phyloP scores from a whole-genome alignment of 2,888 invertebrate species.

The Leptopilina myrica region DNA sequence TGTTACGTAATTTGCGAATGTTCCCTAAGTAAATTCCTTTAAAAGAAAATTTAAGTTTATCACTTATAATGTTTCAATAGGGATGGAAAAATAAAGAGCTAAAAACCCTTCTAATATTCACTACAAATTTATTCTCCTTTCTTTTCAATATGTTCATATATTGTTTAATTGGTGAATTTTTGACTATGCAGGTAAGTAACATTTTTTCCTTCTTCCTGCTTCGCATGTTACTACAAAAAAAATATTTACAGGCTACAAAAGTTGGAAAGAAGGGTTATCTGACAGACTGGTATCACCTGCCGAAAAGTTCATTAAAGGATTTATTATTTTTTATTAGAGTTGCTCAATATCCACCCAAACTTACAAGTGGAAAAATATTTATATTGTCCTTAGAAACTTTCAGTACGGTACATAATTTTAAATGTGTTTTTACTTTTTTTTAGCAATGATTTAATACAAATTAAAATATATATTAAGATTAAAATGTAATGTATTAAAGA shows the following conservation, averaged over 20 bases:
- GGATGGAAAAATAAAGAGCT: background rate
- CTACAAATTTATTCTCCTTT: too few species aligned
- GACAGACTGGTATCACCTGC: slow-evolving; percentile 64
- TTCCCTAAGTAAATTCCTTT: too few species aligned
- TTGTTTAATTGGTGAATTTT: slow-evolving; percentile 29
- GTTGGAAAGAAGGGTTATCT: slow-evolving; percentile 60
- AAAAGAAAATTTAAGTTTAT: background rate
- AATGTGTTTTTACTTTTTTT: too few species aligned
- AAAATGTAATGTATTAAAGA: too few species aligned
- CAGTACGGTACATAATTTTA: background rate
- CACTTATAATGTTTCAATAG: background rate
- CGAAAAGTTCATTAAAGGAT: slow-evolving; percentile 57
- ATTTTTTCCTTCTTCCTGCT: too few species aligned
- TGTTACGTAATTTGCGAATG: too few species aligned
- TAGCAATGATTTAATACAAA: too few species aligned
- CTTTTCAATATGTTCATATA: slow-evolving; percentile 35
- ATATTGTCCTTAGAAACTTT: background rate
- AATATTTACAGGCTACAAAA: slow-evolving; percentile 56
- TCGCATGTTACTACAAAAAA: too few species aligned
- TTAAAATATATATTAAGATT: too few species aligned
- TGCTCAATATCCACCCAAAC: background rate
- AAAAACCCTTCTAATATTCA: too few species aligned
- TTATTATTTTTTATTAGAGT: slow-evolving; percentile 52
- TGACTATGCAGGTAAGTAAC: background rate
- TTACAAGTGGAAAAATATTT: background rate